Evolutionary conservation across 2,888 invertebrate genomes (phyloP).

Genomic region (Trilocha varians): DNA sequence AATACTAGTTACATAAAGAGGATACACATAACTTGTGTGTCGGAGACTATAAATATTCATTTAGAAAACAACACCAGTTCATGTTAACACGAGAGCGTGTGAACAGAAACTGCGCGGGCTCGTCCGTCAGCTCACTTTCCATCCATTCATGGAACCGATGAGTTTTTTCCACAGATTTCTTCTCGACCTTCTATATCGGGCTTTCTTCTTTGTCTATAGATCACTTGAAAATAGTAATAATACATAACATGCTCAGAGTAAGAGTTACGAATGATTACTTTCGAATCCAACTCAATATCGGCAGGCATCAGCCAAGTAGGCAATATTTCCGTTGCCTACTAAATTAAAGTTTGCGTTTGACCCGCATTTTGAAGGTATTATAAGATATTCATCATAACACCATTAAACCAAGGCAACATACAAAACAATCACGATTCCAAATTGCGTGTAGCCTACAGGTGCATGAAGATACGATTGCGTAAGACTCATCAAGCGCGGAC

Average conservation of each 20-base stretch:
- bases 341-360: too few relatives aligned
- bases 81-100: conserved; percentile 48
- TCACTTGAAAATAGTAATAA: neutral
- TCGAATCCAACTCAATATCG: too few relatives aligned
- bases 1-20: neutral
- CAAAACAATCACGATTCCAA: neutral
- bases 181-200: conserved; percentile 51
- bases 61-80: conserved; percentile 36
- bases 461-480: neutral
- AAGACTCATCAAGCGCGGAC: neutral
- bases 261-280: too few relatives aligned
- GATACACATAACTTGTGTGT: neutral
- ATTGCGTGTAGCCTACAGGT: neutral
- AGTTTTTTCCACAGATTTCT: conserved; percentile 67
- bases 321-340: too few relatives aligned
- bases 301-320: too few relatives aligned
- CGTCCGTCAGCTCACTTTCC: conserved; percentile 63
- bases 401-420: neutral
- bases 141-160: conserved; percentile 67
- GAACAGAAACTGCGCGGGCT: conserved; percentile 58
- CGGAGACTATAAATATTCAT: conserved; percentile 23
- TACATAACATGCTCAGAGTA: too few relatives aligned
- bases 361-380: neutral
- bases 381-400: neutral
- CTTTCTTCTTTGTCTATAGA: conserved; percentile 50